A percentile compares a stretch with the other conserved stretches of the same genome.
phyloP scores from a whole-genome alignment of 2,888 invertebrate species.

The Copidosoma aretas region DNA sequence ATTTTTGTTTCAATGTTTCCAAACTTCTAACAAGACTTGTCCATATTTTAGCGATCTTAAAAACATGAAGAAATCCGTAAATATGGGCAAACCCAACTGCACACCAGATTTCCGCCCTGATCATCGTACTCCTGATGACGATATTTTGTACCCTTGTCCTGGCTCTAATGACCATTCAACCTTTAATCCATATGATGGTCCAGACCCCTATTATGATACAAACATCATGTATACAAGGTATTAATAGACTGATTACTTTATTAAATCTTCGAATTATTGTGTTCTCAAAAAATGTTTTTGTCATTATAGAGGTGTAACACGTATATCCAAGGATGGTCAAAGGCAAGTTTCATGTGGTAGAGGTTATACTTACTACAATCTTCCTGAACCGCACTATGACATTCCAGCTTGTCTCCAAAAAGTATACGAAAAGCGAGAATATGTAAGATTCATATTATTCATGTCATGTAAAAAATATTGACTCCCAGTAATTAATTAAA shows the following conservation, averaged over 20 bases:
- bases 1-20: background rate
- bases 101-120: constrained; percentile 14
- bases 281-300: background rate
- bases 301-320: constrained; percentile 48
- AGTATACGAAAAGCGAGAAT: constrained; percentile 49
- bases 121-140: constrained; percentile 37
- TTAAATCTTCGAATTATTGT: background rate
- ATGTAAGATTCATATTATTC: constrained; percentile 33
- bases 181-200: constrained; percentile 49
- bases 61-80: constrained; percentile 10
- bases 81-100: constrained; percentile 25
- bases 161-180: constrained; percentile 32
- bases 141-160: constrained; percentile 49
- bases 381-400: constrained; percentile 48
- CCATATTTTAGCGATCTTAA: constrained; percentile 22
- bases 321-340: constrained; percentile 50
- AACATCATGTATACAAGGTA: constrained; percentile 57
- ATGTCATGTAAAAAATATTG: background rate
- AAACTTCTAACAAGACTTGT: background rate
- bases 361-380: constrained; percentile 53
- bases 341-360: constrained; percentile 56
- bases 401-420: constrained; percentile 42
- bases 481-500: background rate
- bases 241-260: constrained; percentile 18
- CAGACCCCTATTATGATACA: constrained; percentile 45